Evolutionary conservation across 2,888 invertebrate species (phyloP).

Genomic region (Thereva unica): DNA sequence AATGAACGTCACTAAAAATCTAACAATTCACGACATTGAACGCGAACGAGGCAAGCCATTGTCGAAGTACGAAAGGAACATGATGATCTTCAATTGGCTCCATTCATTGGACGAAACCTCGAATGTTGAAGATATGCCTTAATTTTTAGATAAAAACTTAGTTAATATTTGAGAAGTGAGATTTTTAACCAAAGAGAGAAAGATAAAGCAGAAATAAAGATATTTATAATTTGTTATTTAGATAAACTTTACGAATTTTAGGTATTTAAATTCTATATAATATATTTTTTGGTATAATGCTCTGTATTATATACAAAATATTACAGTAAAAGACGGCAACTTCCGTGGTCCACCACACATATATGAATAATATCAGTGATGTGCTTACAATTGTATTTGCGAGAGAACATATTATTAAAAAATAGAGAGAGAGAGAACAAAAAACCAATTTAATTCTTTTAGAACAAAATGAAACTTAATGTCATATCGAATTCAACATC

Average conservation of each 20-base stretch:
- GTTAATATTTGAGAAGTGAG: conserved; percentile 2
- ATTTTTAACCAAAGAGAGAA: background rate
- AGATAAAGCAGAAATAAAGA: background rate
- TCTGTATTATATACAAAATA: conserved; percentile 12
- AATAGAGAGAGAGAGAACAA: too few species aligned
- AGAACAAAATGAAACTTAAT: too few species aligned
- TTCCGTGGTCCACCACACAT: too few species aligned
- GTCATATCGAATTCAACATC: too few species aligned
- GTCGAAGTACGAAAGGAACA: conserved; percentile 89
- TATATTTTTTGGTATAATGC: conserved; percentile 16
- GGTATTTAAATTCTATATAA: conserved; percentile 12
- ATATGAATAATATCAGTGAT: too few species aligned
- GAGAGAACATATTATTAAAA: too few species aligned
- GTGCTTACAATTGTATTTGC: too few species aligned
- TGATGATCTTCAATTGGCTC: conserved; percentile 95
- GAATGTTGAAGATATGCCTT: conserved; percentile 58
- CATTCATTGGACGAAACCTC: conserved; percentile 78
- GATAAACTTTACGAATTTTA: conserved; percentile 28
- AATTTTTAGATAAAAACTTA: conserved; percentile 25
- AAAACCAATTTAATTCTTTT: too few species aligned
- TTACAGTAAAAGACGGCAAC: background rate
- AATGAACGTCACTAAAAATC: conserved; percentile 52
- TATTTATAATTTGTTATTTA: conserved; percentile 25
- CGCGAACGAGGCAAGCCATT: conserved; percentile 80
- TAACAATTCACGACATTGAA: conserved; percentile 79